phyloP scores from a whole-genome alignment of 1,140 invertebrate genomes.

The Eufriesea mexicana region DNA sequence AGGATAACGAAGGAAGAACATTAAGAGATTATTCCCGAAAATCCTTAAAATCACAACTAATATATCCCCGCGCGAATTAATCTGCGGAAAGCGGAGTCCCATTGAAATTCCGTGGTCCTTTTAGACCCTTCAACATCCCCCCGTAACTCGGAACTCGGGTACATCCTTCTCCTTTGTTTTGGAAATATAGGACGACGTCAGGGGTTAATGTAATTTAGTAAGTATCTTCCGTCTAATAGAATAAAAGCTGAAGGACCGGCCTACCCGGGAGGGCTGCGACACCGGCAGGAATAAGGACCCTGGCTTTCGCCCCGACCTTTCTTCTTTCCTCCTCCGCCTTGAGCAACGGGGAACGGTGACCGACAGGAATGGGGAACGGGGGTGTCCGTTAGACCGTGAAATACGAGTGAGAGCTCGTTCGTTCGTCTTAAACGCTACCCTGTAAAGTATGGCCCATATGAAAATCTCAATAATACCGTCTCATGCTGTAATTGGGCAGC shows the following conservation, averaged over 20 bases:
- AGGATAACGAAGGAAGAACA: not conserved
- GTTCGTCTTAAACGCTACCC: conserved; percentile 18
- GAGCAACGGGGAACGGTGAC: not conserved
- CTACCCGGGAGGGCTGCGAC: conserved; percentile 21
- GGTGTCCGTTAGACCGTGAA: conserved; percentile 39
- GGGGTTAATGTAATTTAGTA: conserved; percentile 36
- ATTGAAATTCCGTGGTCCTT: conserved; percentile 30
- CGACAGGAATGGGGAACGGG: not conserved
- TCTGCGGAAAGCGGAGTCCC: not conserved
- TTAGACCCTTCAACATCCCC: not conserved
- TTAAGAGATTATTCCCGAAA: not conserved
- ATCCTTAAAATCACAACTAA: not conserved
- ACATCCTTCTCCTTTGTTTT: conserved; percentile 7
- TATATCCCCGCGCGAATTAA: conserved; percentile 2
- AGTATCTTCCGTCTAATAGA: conserved; percentile 46
- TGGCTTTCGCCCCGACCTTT: not conserved
- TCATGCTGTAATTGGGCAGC: conserved; percentile 48
- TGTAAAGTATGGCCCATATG: conserved; percentile 40
- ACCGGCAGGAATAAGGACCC: conserved; percentile 1
- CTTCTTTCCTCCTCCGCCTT: not conserved
- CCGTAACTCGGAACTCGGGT: not conserved
- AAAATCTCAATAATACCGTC: conserved; percentile 57
- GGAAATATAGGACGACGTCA: conserved; percentile 26
- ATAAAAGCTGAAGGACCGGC: conserved; percentile 39
- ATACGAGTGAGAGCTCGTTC: conserved; percentile 7